Base-by-base conservation (phyloP, 2,113 vertebrate species). In the Sinocyclocheilus anshuiensis region DNA sequence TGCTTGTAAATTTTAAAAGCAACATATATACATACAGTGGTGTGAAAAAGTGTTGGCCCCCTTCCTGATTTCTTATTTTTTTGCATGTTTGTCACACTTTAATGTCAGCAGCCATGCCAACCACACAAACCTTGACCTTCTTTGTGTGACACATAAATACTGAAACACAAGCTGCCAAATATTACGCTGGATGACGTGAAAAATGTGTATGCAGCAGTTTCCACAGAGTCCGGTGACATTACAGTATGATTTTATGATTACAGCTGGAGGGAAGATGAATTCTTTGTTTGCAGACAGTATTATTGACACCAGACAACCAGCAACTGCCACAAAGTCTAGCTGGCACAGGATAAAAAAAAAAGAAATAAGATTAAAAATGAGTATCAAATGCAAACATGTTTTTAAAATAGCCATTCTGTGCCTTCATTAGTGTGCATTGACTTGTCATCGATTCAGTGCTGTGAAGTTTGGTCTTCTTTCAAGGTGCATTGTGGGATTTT, bases 191-290 rank as follows among this genome's bases (percentile, higher is more conserved):
- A 78, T 69, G 63, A 81, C 3, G 13, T 50, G 65, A 74, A 48
- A 87, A 87, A 63, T 85, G 88, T 63, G 16, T 26, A 67, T 55
- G 12, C 86, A 85, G 88, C 83, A 87, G 63, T 83, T 86, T 89
- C 81, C 72, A 50, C 78, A 82, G 83, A 72, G 33, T 85, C 42
- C 42, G 33, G 86, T 85, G 78, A 87, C 86, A 85, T 89, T 89
- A 83, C 29, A 33, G 63, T 83, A 83, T 81, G 86, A 87, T 87
- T 83, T 83, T 89, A 87, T 87, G 83, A 85, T 87, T 83, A 87
- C 82, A 87, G 88, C 83, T 76, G 15, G 78, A 87, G 88, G 83
- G 65, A 86, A 86, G 85, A 82, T 67, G 74, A 88, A 84, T 82
- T 75, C 45, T 82, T 45, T 83, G 88, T 84, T 20, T 29, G 65